Conservation (phyloP, 2,888 invertebrate species). For the Lasioglossum leucozonium region DNA sequence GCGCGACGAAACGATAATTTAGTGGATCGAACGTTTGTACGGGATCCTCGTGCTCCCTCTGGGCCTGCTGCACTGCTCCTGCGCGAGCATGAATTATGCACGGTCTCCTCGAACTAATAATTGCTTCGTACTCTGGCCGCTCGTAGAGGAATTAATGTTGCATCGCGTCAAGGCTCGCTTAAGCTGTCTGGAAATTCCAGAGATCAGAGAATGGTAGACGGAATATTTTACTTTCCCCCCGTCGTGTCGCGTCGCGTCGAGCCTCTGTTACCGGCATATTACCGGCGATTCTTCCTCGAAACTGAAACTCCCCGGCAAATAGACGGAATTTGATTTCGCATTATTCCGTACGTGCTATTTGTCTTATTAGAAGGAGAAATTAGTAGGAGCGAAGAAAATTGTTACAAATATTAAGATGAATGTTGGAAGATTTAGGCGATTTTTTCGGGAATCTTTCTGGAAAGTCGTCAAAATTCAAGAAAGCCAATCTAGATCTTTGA, state of each 20-base stretch:
- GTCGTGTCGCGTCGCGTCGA: no score
- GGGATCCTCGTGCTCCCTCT: conserved; percentile 1
- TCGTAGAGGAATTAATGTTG: conserved; percentile 20
- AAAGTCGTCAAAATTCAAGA: not conserved
- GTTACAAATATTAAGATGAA: no score
- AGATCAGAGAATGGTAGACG: conserved; percentile 2
- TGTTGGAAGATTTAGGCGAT: no score
- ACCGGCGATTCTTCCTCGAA: not conserved
- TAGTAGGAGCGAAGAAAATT: not conserved
- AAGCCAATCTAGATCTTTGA: not conserved
- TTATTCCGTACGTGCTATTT: not conserved
- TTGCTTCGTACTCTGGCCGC: conserved; percentile 18
- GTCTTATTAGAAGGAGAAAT: not conserved
- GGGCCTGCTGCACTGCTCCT: not conserved
- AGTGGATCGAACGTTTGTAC: conserved; percentile 45
- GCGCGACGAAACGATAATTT: conserved; percentile 51
- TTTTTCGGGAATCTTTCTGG: not conserved
- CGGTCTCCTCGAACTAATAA: conserved; percentile 33
- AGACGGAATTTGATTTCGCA: not conserved
- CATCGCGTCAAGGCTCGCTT: conserved; percentile 1
- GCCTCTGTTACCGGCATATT: not conserved
- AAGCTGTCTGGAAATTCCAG: conserved; percentile 1
- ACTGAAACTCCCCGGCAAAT: not conserved
- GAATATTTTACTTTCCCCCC: not conserved
- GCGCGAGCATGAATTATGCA: conserved; percentile 26